These are phyloP conservation scores for Drosophila rubida DNA, from an alignment of 2,888 invertebrate species.

Conservation along the genomic window DNA sequence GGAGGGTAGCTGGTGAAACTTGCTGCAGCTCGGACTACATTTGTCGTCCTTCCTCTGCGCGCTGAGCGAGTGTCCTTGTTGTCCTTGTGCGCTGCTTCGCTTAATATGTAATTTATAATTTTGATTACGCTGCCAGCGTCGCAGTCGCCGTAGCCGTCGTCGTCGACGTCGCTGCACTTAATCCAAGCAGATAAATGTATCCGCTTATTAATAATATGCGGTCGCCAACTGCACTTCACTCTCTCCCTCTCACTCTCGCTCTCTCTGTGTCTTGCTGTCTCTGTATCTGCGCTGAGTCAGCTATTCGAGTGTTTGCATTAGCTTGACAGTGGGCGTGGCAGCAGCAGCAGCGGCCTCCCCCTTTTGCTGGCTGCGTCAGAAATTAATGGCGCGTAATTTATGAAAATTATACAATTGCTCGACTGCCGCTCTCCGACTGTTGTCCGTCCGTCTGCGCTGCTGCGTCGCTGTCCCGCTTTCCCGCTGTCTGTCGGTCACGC, in stretches of 20 bases:
- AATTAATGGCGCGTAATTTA: constrained; percentile 77
- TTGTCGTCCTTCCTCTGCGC: not conserved
- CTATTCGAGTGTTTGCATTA: constrained; percentile 55
- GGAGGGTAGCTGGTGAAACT: constrained; percentile 18
- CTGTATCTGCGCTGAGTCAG: constrained; percentile 2
- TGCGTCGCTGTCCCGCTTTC: not conserved
- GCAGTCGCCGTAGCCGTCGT: constrained; percentile 21
- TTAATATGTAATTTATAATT: constrained; percentile 79
- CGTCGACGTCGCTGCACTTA: constrained; percentile 58
- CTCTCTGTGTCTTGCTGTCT: not conserved
- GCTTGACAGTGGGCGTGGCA: constrained; percentile 41
- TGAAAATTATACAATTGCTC: constrained; percentile 77
- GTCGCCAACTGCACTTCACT: constrained; percentile 29
- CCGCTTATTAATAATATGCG: constrained; percentile 66
- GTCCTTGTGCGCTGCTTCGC: constrained; percentile 39
- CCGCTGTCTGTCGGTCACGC: constrained; percentile 26
- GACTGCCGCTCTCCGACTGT: constrained; percentile 1
- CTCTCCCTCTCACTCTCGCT: not conserved
- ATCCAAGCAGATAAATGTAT: constrained; percentile 66
- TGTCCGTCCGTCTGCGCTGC: not conserved
- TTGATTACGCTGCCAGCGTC: constrained; percentile 64
- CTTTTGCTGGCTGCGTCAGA: constrained; percentile 37
- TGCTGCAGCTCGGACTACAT: constrained; percentile 13
- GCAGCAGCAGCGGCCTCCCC: not conserved
- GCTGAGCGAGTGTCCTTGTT: not conserved